Evolutionary conservation across 2,888 invertebrate genomes (phyloP), one percentile per base, ranked within the genome.

Genomic region (Dasypogon diadema): DNA sequence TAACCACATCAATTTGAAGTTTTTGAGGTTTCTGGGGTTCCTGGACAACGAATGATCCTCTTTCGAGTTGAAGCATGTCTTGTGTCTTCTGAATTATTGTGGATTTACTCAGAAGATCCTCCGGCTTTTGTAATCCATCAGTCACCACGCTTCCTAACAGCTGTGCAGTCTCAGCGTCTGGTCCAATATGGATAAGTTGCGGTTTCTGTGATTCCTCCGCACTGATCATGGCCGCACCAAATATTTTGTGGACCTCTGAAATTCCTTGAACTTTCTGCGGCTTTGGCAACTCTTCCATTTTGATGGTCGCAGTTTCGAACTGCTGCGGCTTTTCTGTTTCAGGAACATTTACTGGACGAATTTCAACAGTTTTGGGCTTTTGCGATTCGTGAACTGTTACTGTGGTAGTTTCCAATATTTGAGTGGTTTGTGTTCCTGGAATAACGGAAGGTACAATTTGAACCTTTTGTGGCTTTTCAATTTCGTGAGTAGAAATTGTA

Each of bases 41-140:
- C 5, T 60, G 60, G 1, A 16, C n/a, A 60, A 8, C n/a, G n/a
- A n/a, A 10, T 10, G 21, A 37, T 21, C 60, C 37, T 22, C 65
- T 14, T 16, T 65, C 65, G 14, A 65, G 24, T 46, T 65, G 46
- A 14, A 65, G 48, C 16, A 65, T 12, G 21, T 65, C 65, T 24
- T 46, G 42, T 21, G 65, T 65, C 37, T 65, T 65, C 22, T 65
- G 46, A 42, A 65, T 65, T 8, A 48, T 65, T 22, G 26, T 24
- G 4, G 65, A 65, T 14, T 65, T 65, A 10, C 24, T 65, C 3
- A 65, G 24, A 46, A 65, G 24, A 65, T 65, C 14, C 37, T 46
- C 65, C 2, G 65, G 26, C 26, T 65, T 65, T 46, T 65, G 46
- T 10, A 26, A 5, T 42, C 22, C 24, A 12, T 6, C 10, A 6